Percentiles rank a stretch among this genome's conserved stretches.
Evolutionary conservation across 2,113 vertebrate genomes (phyloP).

Genomic region (Lagopus muta): DNA sequence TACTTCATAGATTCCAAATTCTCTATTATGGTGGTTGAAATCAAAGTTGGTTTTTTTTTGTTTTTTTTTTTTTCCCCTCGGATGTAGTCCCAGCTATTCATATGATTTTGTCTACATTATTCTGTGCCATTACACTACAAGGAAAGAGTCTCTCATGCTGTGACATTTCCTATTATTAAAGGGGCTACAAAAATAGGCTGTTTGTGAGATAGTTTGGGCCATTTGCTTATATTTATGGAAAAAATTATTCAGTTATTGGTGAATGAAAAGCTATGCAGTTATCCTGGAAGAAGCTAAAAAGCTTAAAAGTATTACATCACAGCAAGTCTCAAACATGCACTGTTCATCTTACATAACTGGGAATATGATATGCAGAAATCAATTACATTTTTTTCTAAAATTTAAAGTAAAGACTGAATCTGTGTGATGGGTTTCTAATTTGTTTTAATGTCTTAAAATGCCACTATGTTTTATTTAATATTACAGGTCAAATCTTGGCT

Average conservation of each 20-base stretch:
- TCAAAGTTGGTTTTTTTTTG: background rate
- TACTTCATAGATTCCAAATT: background rate
- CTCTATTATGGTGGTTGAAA: background rate
- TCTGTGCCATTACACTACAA: background rate
- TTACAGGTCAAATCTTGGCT: background rate
- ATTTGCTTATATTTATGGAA: background rate
- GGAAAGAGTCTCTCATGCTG: background rate
- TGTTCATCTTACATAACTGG: background rate
- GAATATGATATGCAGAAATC: background rate
- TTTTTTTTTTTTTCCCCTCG: background rate
- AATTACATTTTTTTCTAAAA: background rate
- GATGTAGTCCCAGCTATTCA: background rate
- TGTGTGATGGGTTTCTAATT: background rate
- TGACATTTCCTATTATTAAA: background rate
- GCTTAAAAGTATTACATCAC: background rate
- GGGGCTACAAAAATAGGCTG: background rate
- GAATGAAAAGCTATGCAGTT: background rate
- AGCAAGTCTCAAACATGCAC: background rate
- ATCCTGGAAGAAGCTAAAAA: background rate
- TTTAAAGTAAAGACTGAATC: background rate
- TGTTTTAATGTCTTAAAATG: background rate
- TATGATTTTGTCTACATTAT: background rate
- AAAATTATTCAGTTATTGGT: background rate
- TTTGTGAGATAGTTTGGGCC: background rate
- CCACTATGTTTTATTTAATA: background rate